Conservation (phyloP, 2,113 vertebrate species). For the Hyperopisus bebe region DNA sequence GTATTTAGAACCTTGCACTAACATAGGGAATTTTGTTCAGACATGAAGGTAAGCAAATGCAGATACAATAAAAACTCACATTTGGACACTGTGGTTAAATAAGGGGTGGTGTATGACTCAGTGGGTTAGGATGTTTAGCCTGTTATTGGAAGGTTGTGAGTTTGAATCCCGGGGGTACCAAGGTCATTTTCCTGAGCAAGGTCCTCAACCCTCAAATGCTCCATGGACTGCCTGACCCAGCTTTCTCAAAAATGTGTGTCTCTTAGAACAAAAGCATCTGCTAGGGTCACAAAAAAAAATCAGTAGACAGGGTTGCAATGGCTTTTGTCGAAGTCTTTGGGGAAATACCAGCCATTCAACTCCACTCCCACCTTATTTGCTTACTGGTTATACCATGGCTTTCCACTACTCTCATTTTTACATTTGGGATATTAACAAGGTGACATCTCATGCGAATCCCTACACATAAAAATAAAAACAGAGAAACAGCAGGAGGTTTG, state of each 20-base stretch:
- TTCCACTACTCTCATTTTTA: not conserved
- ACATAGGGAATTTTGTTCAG: not conserved
- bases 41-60: not conserved
- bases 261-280: not conserved
- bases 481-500: not conserved
- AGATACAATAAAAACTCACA: not conserved
- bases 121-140: not conserved
- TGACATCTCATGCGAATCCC: not conserved
- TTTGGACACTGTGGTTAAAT: not conserved
- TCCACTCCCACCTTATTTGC: not conserved
- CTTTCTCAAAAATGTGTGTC: not conserved
- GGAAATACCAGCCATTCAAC: not conserved
- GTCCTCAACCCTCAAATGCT: not conserved
- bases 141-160: not conserved
- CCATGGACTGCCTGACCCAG: not conserved
- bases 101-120: not conserved
- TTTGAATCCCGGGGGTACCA: not conserved
- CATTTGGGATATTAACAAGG: not conserved
- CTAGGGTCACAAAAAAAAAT: not conserved
- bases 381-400: not conserved
- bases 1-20: not conserved
- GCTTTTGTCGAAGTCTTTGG: not conserved
- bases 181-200: not conserved
- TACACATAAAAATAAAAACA: not conserved
- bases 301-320: not conserved